These are phyloP conservation scores for Platyura marginata DNA, from an alignment of 1,140 invertebrate genomes.

Conservation along the genomic window DNA sequence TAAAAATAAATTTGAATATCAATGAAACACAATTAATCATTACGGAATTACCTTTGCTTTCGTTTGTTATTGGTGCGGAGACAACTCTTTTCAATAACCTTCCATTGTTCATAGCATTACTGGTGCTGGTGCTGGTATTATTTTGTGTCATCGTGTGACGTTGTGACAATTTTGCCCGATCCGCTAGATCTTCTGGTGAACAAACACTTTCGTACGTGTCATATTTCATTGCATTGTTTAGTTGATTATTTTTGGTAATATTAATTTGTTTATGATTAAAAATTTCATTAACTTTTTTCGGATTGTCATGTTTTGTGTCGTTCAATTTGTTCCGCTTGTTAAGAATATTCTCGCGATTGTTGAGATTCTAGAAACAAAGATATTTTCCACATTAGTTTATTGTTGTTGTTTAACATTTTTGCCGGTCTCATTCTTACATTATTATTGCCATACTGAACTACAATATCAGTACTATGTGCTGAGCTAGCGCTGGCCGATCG, in stretches of 20 bases:
- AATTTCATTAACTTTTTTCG: constrained; percentile 9
- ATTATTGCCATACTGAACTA: constrained; percentile 22
- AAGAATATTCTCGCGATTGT: background rate
- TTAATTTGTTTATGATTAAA: background rate
- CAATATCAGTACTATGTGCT: constrained; percentile 23
- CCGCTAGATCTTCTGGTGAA: constrained; percentile 21
- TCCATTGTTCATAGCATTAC: constrained; percentile 5
- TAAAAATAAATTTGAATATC: no score
- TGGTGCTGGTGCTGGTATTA: background rate
- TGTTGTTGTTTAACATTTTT: no score
- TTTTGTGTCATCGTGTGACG: constrained; percentile 3
- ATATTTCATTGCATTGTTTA: constrained; percentile 11
- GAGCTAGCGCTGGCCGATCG: constrained; percentile 37
- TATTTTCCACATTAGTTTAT: no score
- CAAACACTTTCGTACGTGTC: constrained; percentile 24
- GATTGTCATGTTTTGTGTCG: constrained; percentile 11
- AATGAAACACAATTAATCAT: no score
- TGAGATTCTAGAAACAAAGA: background rate
- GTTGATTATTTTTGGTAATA: background rate
- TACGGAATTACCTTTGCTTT: background rate
- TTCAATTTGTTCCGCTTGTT: constrained; percentile 1
- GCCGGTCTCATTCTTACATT: constrained; percentile 2
- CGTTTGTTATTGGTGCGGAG: constrained; percentile 26
- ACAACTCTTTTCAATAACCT: constrained; percentile 27
- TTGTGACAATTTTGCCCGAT: constrained; percentile 17